phyloP scores from a whole-genome alignment of 2,797 vertebrate species.

The Sebastes diaconus region DNA sequence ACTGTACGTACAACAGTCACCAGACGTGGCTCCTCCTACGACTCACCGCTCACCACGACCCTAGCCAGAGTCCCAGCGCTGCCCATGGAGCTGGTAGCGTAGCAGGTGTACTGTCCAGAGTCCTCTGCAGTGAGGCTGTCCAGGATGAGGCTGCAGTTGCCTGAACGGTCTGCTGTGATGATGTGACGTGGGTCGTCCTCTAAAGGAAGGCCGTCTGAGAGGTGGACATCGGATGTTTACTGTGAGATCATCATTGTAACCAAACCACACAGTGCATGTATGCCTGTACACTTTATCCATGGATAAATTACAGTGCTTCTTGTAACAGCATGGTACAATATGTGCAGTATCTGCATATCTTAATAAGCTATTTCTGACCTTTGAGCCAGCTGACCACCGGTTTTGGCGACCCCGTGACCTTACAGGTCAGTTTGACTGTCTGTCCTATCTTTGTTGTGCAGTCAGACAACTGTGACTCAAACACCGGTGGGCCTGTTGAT shows the following conservation, averaged over 20 bases:
- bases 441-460: conserved; percentile 89
- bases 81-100: conserved; percentile 89
- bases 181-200: conserved; percentile 94
- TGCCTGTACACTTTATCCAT: neutral
- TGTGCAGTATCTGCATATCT: neutral
- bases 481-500: conserved; percentile 86
- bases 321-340: neutral
- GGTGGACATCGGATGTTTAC: neutral
- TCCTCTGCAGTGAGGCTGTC: conserved; percentile 87
- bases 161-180: conserved; percentile 89
- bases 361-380: conserved; percentile 80
- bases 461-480: conserved; percentile 87
- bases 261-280: neutral
- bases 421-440: conserved; percentile 93
- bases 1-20: neutral
- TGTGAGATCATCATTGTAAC: neutral
- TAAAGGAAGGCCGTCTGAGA: conserved; percentile 88
- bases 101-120: conserved; percentile 95
- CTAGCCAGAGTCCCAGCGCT: conserved; percentile 89
- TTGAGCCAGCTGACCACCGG: conserved; percentile 92
- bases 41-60: conserved; percentile 91
- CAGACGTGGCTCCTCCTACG: neutral
- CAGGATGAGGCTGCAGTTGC: conserved; percentile 90
- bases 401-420: conserved; percentile 88
- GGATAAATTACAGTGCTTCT: neutral